These are phyloP conservation scores for Xanthia icteritia DNA, from an alignment of 2,888 invertebrate species.

Conservation along the genomic window DNA sequence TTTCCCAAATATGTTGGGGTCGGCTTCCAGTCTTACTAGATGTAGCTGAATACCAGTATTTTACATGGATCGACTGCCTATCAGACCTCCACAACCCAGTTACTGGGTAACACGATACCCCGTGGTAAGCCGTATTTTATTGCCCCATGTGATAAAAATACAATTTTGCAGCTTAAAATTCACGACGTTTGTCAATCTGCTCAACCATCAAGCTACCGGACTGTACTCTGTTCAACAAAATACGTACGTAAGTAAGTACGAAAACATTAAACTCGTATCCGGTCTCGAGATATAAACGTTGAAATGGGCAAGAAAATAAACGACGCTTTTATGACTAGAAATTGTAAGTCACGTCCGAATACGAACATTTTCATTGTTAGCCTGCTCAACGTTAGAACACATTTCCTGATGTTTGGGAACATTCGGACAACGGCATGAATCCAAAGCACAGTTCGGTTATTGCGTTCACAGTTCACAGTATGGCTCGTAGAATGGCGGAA, in stretches of 20 bases:
- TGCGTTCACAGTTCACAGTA: slow-evolving; percentile 25
- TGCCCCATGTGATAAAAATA: background rate
- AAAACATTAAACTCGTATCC: background rate
- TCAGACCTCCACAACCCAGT: too few relatives aligned
- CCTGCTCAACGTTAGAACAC: slow-evolving; percentile 3
- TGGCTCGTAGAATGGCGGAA: background rate
- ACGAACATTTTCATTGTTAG: slow-evolving; percentile 21
- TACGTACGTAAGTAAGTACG: background rate
- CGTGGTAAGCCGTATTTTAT: background rate
- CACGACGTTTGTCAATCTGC: background rate
- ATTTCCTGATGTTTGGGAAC: slow-evolving; percentile 28
- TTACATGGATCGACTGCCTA: too few relatives aligned
- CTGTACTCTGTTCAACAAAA: background rate
- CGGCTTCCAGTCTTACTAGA: too few relatives aligned
- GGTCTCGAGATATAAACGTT: slow-evolving; percentile 13
- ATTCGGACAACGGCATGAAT: slow-evolving; percentile 15
- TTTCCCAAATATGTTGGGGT: too few relatives aligned
- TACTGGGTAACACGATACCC: too few relatives aligned
- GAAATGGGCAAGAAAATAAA: slow-evolving; percentile 31
- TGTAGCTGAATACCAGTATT: too few relatives aligned
- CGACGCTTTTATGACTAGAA: slow-evolving; percentile 24
- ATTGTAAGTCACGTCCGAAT: slow-evolving; percentile 14
- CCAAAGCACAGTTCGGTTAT: slow-evolving; percentile 25
- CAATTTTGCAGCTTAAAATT: background rate
- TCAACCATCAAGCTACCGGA: background rate